Conservation (phyloP, 2,113 vertebrate species). For the Poecilia latipinna region DNA sequence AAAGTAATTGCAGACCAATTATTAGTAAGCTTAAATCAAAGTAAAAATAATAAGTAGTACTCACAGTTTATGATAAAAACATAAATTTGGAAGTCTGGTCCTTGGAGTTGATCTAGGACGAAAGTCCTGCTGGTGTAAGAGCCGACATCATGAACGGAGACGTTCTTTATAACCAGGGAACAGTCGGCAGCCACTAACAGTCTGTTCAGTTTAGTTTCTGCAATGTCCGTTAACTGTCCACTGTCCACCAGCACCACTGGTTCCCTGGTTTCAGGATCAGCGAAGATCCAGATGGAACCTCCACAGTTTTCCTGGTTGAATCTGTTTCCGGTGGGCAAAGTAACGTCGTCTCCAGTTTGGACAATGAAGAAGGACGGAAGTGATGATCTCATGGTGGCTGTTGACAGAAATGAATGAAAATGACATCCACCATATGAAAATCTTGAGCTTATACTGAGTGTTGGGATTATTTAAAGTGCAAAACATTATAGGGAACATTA, state of each 20-base stretch:
- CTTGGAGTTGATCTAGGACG: background rate
- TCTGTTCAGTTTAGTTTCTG: background rate
- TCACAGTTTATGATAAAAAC: slow-evolving; percentile 20
- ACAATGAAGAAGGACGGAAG: background rate
- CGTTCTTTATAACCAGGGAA: slow-evolving; percentile 31
- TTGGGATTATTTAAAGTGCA: background rate
- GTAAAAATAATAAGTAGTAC: background rate
- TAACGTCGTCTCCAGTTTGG: slow-evolving; percentile 2
- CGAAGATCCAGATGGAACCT: background rate
- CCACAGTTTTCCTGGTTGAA: background rate
- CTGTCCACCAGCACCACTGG: background rate
- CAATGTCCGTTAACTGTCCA: background rate
- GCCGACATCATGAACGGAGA: slow-evolving; percentile 4
- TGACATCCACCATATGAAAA: background rate
- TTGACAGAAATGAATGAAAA: background rate
- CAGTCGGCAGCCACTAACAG: background rate
- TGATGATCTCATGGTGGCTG: background rate
- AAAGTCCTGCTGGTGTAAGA: background rate
- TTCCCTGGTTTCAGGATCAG: no score
- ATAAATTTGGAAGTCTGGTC: fast-evolving
- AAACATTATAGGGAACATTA: background rate
- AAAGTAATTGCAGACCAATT: background rate
- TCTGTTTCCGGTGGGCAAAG: slow-evolving; percentile 7
- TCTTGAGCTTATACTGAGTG: no score
- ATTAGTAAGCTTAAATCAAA: background rate